phyloP scores from a whole-genome alignment of 2,888 invertebrate species.

The Cephus rjabovi region DNA sequence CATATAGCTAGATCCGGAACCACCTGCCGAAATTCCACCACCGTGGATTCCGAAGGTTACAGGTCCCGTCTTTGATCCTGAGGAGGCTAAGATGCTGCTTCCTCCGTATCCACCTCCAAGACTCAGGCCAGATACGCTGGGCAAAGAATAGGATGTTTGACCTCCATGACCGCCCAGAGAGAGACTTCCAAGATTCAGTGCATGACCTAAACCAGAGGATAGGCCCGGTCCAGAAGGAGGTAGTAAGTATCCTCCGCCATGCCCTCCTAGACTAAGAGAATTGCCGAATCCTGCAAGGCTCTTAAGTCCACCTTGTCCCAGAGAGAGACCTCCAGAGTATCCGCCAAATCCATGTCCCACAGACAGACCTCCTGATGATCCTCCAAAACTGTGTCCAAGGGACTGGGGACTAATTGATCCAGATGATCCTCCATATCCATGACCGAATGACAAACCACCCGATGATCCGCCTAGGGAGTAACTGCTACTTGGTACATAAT shows the following conservation, averaged over 20 bases:
- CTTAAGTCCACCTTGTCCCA: slow-evolving; percentile 31
- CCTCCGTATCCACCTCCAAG: slow-evolving; percentile 27
- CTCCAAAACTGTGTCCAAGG: slow-evolving; percentile 11
- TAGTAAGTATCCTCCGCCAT: slow-evolving; percentile 26
- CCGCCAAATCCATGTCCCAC: slow-evolving; percentile 15
- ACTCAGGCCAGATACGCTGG: slow-evolving; percentile 26
- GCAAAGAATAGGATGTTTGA: slow-evolving; percentile 36
- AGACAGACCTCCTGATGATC: slow-evolving; percentile 13
- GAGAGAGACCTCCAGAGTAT: slow-evolving; percentile 22
- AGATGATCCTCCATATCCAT: slow-evolving; percentile 16
- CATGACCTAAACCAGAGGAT: slow-evolving; percentile 33
- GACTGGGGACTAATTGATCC: not conserved
- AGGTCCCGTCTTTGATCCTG: slow-evolving; percentile 54
- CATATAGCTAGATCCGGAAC: slow-evolving; percentile 26
- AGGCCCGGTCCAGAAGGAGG: slow-evolving; percentile 22
- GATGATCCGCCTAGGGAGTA: slow-evolving; percentile 29
- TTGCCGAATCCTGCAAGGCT: slow-evolving; percentile 26
- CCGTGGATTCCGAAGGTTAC: slow-evolving; percentile 53
- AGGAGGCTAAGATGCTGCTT: slow-evolving; percentile 33
- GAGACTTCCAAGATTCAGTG: slow-evolving; percentile 30
- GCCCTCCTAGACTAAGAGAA: slow-evolving; percentile 20
- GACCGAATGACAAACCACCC: slow-evolving; percentile 35
- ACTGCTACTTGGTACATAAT: slow-evolving; percentile 26
- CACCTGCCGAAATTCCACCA: slow-evolving; percentile 20
- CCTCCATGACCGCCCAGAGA: slow-evolving; percentile 29